Evolutionary conservation across 2,113 vertebrate genomes (phyloP), one percentile per base, ranked within the genome.

Genomic region (Syrrhaptes paradoxus): DNA sequence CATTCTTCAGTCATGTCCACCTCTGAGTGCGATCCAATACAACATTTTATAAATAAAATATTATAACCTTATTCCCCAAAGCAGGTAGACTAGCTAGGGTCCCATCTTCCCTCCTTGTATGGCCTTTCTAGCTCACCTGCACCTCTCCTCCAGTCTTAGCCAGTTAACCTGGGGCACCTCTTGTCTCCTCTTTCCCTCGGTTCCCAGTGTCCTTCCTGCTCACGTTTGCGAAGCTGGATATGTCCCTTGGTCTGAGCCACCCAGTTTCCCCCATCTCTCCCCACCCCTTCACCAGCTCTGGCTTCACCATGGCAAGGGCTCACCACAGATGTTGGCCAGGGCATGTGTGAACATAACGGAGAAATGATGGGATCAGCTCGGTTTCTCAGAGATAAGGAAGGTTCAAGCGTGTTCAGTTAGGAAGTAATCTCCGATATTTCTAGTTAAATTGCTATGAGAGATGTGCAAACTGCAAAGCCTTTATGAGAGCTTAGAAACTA

Each of bases 331-430:
- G 20, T 3, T 48, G 68, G 29, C 41, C 58, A n/a, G 34, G 51
- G 36, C 34, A 45, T 16, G 7, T 16, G 11, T 5, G 14, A 63
- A 13, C 3, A 0, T 9, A 43, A n/a, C 4, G 10, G 15, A 70
- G 80, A 79, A 73, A 77, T 9, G 0, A 2, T 8, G 38, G 71
- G 38, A 51, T 31, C 21, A 76, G 10, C n/a, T 62, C 73, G 70
- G 13, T 19, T 46, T 59, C 34, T 57, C 36, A 52, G 45, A 68
- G 46, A 32, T 29, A 14, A 89, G 52, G n/a, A 82, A 82, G 9
- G 32, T 45, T 85, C 65, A 54, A 77, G 54, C 11, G 54, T 10
- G 3, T 54, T 74, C 61, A 55, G 25, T 32, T 31, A 45, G 18
- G 7, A 77, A 62, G 18, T 19, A 62, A 48, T 38, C 57, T 58